Evolutionary conservation across 2,888 invertebrate genomes (phyloP), one percentile per base, ranked within the genome.

Genomic region (Phaedon cochleariae): DNA sequence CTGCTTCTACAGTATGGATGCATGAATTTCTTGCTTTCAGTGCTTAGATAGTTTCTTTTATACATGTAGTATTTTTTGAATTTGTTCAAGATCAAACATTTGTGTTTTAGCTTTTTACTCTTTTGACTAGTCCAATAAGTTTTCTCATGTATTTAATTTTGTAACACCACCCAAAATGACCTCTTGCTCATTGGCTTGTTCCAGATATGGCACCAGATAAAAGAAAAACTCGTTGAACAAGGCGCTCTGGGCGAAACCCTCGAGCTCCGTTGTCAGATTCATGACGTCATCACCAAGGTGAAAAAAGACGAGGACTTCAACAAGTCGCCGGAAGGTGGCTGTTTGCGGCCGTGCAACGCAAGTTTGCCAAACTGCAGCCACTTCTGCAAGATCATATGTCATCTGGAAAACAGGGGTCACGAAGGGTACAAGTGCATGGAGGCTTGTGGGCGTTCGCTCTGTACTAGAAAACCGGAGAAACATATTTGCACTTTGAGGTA

Each of bases 341-440:
- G 92, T 76, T 75, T 37, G 1, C 29, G 37, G 37, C 31, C 10
- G 2, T 54, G 54, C 29, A 37, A 37, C 7, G 37, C 37, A 10
- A 9, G 4, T 9, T 34, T 54, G 31, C 21, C 37, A 10, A 59
- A 55, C 0, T 93, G 92, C 77, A 89, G 88, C 0, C 92, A 93
- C 78, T 74, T 70, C 2, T 93, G 92, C 79, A 79, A 80, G 0
- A 81, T 83, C 34, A 73, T 86, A 12, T 92, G 92, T 75, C 92
- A 92, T 74, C 81, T 85, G 1, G 81, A 82, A 54, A 89, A 91
- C 71, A 79, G 84, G 21, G 80, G 85, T 0, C 91, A 92, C 74
- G 22, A 59, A 1, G 52, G 74, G 0, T 85, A 85, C 20, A 79
- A 79, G 63, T 90, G 90, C 76, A 75, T 65, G 22, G 77, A 83